Conservation (phyloP, 2,113 vertebrate genomes). For the Irena cyanogastra region DNA sequence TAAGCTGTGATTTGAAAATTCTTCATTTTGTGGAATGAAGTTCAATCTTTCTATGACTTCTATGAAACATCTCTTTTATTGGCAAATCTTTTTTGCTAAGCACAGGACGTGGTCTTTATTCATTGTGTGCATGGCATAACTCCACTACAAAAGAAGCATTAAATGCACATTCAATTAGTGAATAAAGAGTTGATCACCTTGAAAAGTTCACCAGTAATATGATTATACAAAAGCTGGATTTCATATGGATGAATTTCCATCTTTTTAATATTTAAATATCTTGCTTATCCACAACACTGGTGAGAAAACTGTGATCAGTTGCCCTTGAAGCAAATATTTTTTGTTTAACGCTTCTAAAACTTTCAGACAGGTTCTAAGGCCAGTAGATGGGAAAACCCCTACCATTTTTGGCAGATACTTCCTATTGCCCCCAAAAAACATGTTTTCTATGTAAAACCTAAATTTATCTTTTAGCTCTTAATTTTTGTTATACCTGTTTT, state of each 20-base stretch:
- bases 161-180: neutral
- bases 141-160: neutral
- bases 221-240: neutral
- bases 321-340: neutral
- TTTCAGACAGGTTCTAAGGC: neutral
- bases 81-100: neutral
- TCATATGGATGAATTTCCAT: neutral
- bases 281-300: neutral
- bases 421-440: neutral
- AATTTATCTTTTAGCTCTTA: neutral
- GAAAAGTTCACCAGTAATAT: neutral
- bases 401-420: neutral
- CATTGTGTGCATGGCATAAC: neutral
- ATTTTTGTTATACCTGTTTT: neutral
- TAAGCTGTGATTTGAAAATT: neutral
- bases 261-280: neutral
- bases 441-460: neutral
- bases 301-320: neutral
- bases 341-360: fast-evolving
- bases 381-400: fast-evolving
- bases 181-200: neutral
- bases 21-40: no score
- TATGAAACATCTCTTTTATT: neutral
- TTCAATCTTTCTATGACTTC: neutral
- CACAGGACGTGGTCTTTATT: neutral